phyloP scores from a whole-genome alignment of 1,140 invertebrate genomes.

The Drosophila auraria region DNA sequence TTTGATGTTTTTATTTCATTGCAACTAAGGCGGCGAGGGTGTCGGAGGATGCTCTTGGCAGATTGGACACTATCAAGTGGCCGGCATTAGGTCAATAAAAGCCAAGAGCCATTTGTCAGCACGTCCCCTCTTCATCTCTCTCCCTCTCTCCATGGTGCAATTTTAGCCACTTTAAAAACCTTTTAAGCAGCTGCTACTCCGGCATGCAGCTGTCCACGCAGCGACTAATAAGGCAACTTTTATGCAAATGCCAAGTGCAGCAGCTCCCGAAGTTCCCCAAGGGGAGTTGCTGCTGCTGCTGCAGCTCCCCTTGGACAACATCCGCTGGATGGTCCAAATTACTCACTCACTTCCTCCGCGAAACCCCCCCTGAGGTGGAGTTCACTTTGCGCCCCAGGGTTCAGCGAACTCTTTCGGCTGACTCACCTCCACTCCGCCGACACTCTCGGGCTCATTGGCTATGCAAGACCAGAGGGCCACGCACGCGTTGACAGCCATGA shows the following conservation, averaged over 20 bases:
- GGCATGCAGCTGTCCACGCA: conserved; percentile 47
- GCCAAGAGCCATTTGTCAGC: conserved; percentile 42
- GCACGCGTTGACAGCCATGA: conserved; percentile 66
- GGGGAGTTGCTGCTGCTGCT: neutral
- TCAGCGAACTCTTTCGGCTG: conserved; percentile 71
- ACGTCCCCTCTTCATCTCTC: neutral
- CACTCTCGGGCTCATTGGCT: conserved; percentile 59
- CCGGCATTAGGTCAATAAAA: conserved; percentile 40
- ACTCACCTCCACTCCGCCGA: conserved; percentile 41
- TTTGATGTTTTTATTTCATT: conserved; percentile 51
- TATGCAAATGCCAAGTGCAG: conserved; percentile 71
- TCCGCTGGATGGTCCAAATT: conserved; percentile 32
- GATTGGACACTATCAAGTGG: conserved; percentile 21
- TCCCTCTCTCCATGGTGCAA: conserved; percentile 11
- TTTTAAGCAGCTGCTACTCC: conserved; percentile 71
- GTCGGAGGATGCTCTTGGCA: neutral
- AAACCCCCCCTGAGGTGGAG: neutral
- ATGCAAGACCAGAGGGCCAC: conserved; percentile 72
- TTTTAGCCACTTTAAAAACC: conserved; percentile 63
- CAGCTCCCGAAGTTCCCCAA: conserved; percentile 16
- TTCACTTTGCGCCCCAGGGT: conserved; percentile 23
- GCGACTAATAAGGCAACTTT: conserved; percentile 76
- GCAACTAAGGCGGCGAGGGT: conserved; percentile 29
- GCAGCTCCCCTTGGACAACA: conserved; percentile 37
- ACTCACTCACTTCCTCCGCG: conserved; percentile 26